Evolutionary conservation across 2,797 vertebrate species (phyloP), one percentile per base, ranked within the genome.

Genomic region (Leptatherina wallacei): DNA sequence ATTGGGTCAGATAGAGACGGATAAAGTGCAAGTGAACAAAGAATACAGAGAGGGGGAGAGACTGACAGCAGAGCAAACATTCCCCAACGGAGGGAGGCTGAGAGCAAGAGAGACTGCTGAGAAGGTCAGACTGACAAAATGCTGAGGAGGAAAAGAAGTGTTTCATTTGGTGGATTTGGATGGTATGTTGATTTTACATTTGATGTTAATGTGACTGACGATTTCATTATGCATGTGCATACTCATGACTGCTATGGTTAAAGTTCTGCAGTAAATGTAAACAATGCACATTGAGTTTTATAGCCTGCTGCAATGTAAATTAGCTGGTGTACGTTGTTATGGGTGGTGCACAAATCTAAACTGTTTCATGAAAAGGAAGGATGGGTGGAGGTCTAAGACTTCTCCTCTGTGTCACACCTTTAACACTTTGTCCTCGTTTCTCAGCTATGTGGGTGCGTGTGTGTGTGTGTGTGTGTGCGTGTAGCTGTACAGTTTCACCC

Each of bases 161-260:
- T 98, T 86, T 97, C 98, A 55, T 99, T 99, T 75, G 96, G 96
- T 63, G 98, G 97, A 80, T 97, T 96, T 1, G 97, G 97, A 94
- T 96, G 98, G 98, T 98, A 96, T 80, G 96, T 96, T 57, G 12
- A 13, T 5, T 78, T 84, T 81, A 82, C 38, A 73, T 29, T 72
- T 24, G 14, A 72, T 62, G 32, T 38, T 69, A 0, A 11, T 57
- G 12, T 63, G 29, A 70, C 13, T 11, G 32, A 33, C n/a, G 61
- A 60, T 29, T 73, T 29, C 0, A 42, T 24, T 35, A 16, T 66
- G 40, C 33, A 3, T 71, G 49, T 16, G 20, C 29, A 56, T 61
- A 30, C 20, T 65, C 7, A 27, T 27, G 18, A n/a, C 38, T 67
- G 24, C 75, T 36, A 4, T 71, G 2, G 10, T 51, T 20, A 12